Base-by-base conservation (phyloP, 1,140 invertebrate species). In the Zaprionus davidi region DNA sequence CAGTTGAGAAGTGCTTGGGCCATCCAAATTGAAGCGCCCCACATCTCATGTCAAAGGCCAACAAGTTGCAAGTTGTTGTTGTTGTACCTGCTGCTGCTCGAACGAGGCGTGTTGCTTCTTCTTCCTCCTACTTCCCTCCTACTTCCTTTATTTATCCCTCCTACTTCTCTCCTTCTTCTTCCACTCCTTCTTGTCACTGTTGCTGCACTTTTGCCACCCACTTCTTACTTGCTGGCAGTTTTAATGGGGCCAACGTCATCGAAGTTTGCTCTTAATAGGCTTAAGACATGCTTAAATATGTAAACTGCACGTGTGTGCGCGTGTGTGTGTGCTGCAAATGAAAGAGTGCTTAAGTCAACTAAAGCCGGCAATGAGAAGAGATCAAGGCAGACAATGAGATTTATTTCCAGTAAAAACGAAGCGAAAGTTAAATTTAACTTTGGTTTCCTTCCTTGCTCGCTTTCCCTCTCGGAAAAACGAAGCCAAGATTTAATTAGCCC, bases 31-130 rank as follows among this genome's bases (percentile, higher is more conserved):
- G 68, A 59, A 76, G 36, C 70, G 3, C 34, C 17, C 56, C 34
- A 26, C 60, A 20, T 38, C 9, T 12, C 72, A 17, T 46, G 78
- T 85, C 82, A 84, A 85, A 85, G 82, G 78, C 68, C 82, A 85
- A 85, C 82, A 81, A 81, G 78, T 76, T 80, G 46, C 62, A 81
- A 81, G 79, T 77, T 81, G n/a, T n/a, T n/a, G 73, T 36, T 71
- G 70, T 36, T 71, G 62, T 68, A 70, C 44, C 70, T 79, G 72
- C 41, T 68, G 60, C n/a, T 41, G 15, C 38, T 44, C 28, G 28
- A 31, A 31, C 28, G 28, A 31, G 28, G 28, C 28, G 28, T 31
- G 28, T 7, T 31, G 28, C 28, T 7, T 2, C 6, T 34, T 2
- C n/a, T 34, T 1, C 3, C 31, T 11, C 9, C 3, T 34, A 34